phyloP scores from a whole-genome alignment of 2,113 vertebrate species.

The Oceanodroma tethys region DNA sequence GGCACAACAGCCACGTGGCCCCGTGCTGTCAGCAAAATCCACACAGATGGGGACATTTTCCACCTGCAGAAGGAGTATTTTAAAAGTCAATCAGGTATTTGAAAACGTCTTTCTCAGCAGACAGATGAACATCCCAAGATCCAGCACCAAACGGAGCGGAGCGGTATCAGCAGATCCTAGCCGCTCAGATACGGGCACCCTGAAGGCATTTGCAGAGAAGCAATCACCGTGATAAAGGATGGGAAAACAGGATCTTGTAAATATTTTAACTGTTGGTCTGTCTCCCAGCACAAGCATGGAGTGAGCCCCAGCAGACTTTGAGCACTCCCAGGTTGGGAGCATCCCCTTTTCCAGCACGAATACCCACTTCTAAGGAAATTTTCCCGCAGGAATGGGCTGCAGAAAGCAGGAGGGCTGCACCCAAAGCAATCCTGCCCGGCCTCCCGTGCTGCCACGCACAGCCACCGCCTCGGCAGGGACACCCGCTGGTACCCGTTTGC shows the following conservation, averaged over 20 bases:
- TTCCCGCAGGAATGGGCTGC: background rate
- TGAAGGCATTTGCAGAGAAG: background rate
- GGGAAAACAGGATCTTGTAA: background rate
- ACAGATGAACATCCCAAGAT: background rate
- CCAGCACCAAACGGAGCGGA: background rate
- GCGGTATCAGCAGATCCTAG: background rate
- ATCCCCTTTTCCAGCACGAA: background rate
- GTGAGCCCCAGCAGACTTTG: rapidly evolving
- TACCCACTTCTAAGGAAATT: background rate
- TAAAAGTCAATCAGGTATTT: background rate
- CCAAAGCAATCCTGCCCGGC: background rate
- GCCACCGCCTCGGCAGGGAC: background rate
- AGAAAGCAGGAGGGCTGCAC: background rate
- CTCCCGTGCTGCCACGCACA: background rate
- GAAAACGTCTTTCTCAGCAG: background rate
- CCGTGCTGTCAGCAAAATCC: background rate
- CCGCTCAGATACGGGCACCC: background rate
- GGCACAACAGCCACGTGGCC: background rate
- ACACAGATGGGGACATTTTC: background rate
- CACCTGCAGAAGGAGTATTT: background rate
- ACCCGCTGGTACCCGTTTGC: rapidly evolving
- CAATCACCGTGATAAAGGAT: background rate
- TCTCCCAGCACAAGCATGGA: background rate
- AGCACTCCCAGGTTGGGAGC: background rate
- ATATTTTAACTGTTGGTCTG: background rate